Percentiles rank a stretch among this genome's conserved stretches.
These are phyloP conservation scores for Branchipolynoe longqiensis DNA, from an alignment of 2,888 invertebrate genomes.

Conservation along the genomic window DNA sequence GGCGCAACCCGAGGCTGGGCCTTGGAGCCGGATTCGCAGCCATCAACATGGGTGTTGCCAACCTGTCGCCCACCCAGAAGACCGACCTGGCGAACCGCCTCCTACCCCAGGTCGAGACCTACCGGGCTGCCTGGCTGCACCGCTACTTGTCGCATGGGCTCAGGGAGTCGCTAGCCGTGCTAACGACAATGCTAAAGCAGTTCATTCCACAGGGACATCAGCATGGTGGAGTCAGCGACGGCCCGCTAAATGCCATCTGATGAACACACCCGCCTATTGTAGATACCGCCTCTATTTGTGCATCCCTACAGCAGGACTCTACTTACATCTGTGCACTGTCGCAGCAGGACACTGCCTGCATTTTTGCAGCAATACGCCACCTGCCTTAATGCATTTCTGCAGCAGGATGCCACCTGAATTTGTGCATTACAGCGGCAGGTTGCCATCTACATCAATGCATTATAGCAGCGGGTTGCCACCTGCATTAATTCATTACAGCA, in stretches of 20 bases:
- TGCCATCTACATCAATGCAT: too few species aligned
- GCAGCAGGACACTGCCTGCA: too few species aligned
- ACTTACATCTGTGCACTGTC: too few species aligned
- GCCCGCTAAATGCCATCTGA: too few species aligned
- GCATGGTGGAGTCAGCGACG: not conserved
- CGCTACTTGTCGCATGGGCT: conserved; percentile 59
- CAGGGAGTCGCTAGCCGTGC: conserved; percentile 53
- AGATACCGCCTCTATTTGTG: too few species aligned
- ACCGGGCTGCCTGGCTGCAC: conserved; percentile 56
- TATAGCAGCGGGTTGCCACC: too few species aligned
- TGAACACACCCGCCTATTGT: too few species aligned
- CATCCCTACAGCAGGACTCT: too few species aligned
- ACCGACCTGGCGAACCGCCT: conserved; percentile 86
- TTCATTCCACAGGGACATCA: conserved; percentile 59
- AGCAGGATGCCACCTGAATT: too few species aligned
- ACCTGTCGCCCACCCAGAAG: conserved; percentile 85
- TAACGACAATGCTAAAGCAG: conserved; percentile 60
- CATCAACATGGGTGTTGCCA: conserved; percentile 85
- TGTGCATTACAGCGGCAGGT: too few species aligned
- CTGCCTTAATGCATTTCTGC: too few species aligned
- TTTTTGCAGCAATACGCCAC: too few species aligned
- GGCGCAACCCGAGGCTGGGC: conserved; percentile 84
- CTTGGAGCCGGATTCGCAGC: conserved; percentile 83
- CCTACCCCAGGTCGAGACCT: conserved; percentile 1
- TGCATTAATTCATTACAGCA: not conserved